Conservation (phyloP, 2,888 invertebrate species). For the Melikaiella ostensackeni region DNA sequence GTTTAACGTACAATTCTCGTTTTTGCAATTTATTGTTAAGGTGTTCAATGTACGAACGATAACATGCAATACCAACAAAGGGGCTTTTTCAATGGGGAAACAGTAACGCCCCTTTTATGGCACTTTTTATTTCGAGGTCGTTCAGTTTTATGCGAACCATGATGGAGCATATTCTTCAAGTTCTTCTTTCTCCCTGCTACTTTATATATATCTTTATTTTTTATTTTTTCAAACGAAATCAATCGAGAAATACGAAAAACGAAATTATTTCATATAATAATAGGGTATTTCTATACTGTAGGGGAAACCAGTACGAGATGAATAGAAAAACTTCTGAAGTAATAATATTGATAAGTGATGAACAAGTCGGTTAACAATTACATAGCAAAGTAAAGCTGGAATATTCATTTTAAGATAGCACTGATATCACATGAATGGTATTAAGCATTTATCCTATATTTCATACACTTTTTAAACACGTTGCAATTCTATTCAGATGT, state of each 20-base stretch:
- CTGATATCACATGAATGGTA: too few relatives aligned
- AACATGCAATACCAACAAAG: conserved; percentile 36
- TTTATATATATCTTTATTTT: neutral
- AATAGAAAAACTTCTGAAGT: too few relatives aligned
- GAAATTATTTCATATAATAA: too few relatives aligned
- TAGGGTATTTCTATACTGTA: too few relatives aligned
- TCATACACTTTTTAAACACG: too few relatives aligned
- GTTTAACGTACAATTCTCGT: conserved; percentile 30
- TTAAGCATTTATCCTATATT: too few relatives aligned
- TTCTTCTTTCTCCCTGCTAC: neutral
- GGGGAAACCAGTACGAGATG: too few relatives aligned
- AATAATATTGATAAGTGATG: too few relatives aligned
- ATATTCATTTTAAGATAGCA: too few relatives aligned
- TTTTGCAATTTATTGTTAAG: conserved; percentile 32
- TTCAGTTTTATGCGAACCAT: conserved; percentile 32
- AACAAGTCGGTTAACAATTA: too few relatives aligned
- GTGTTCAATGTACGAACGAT: conserved; percentile 26
- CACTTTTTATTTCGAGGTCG: conserved; percentile 31
- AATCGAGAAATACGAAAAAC: neutral
- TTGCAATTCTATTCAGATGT: too few relatives aligned
- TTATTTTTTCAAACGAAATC: neutral
- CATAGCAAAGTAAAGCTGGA: too few relatives aligned
- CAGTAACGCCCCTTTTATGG: conserved; percentile 31
- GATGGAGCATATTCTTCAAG: conserved; percentile 30
- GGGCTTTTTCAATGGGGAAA: conserved; percentile 35